Base-by-base conservation (phyloP, 2,888 invertebrate genomes). In the Phymatocera aterrima region DNA sequence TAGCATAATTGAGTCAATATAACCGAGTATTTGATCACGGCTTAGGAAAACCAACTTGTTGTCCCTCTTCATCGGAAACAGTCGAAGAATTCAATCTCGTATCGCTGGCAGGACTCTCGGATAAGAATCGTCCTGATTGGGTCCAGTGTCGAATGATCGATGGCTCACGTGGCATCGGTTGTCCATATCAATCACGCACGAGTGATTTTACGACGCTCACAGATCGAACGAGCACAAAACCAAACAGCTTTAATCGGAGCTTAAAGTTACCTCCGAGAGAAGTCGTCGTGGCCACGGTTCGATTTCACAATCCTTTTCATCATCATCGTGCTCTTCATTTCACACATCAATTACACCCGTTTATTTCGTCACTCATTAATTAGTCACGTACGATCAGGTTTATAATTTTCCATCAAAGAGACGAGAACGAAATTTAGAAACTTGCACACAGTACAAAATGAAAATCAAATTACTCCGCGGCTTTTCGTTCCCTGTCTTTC, bases 161-260 rank as follows among this genome's bases (percentile, higher is more conserved):
- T 40, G 43, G 60, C 57, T 75, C 75, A 75, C 75, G 75, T 75
- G 75, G 40, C 75, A 75, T 40, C 28, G 57, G 75, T n/a, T 75
- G 24, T 40, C 40, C 75, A 75, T n/a, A n/a, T 75, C 75, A 75
- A 75, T 75, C 75, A 75, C 57, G 12, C 21, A 60, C 75, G 75
- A 57, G 57, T 75, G 57, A 57, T 75, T 75, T 10, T n/a, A n/a
- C 57, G 21, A 6, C 8, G 18, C 28, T 34, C 34, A n/a, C 21
- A 37, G 34, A 74, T 34, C 10, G 24, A 46, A 72, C 48, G 5
- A 8, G 10, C 24, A 51, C 15, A 34, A 72, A 72, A 51, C 51
- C 48, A 51, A 31, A 72, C 28, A 51, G 31, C 51, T 48, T 72
- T 72, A 72, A 72, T 72, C 48, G 34, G 0, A 51, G 48, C 51